Evolutionary conservation across 2,797 vertebrate species (phyloP).

Genomic region (Diplodus sargus): DNA sequence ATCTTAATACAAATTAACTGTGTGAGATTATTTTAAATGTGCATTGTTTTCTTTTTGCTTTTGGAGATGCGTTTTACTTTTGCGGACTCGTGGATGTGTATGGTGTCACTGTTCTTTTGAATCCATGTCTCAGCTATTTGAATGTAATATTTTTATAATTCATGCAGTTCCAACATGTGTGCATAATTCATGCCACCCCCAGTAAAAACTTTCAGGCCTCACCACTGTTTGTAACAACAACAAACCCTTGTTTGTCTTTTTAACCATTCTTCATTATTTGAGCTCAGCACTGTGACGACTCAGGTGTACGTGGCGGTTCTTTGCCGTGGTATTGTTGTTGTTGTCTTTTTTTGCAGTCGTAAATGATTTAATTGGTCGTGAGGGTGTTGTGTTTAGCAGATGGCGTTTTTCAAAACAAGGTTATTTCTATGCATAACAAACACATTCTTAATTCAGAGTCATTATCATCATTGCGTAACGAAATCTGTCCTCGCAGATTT

Average conservation of each 20-base stretch:
- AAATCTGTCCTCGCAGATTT: slow-evolving; percentile 4
- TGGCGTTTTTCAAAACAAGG: slow-evolving; percentile 1
- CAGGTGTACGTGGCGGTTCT: background rate
- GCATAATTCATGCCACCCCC: no score
- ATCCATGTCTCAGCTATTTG: no score
- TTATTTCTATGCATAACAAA: slow-evolving; percentile 15
- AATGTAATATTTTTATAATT: no score
- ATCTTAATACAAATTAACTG: no score
- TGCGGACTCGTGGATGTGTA: no score
- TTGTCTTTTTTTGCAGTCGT: background rate
- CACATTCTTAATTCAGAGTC: slow-evolving; percentile 12
- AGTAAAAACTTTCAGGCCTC: no score
- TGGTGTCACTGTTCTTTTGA: no score
- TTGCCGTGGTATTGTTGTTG: background rate
- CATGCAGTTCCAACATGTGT: no score
- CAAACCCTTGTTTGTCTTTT: background rate
- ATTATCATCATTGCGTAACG: slow-evolving; percentile 23
- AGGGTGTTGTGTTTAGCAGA: background rate
- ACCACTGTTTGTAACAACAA: background rate
- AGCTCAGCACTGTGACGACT: background rate
- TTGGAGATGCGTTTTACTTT: no score
- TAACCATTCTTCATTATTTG: background rate
- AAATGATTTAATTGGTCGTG: slow-evolving; percentile 29
- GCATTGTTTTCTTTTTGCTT: no score
- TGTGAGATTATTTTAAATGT: no score